A percentile compares a stretch with the other conserved stretches of the same genome.
phyloP scores from a whole-genome alignment of 2,797 vertebrate species.

The Ptychobarbus kaznakovi region DNA sequence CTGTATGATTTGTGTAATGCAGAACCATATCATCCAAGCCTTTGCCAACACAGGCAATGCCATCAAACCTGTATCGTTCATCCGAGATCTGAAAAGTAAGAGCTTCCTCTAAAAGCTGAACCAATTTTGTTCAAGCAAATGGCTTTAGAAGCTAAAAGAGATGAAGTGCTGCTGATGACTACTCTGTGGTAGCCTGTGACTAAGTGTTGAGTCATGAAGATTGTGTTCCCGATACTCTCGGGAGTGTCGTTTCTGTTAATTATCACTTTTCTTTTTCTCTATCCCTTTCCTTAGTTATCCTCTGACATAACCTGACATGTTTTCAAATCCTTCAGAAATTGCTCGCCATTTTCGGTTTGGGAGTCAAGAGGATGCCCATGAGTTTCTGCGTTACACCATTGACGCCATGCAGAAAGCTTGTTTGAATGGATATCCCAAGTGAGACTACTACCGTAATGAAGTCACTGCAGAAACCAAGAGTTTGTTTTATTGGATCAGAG shows the following conservation, averaged over 20 bases:
- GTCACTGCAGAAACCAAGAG: not conserved
- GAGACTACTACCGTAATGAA: constrained; percentile 54
- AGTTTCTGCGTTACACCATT: constrained; percentile 93
- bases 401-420: constrained; percentile 98
- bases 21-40: constrained; percentile 93
- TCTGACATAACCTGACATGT: not conserved
- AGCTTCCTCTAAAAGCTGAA: not conserved
- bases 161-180: constrained; percentile 24
- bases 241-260: not conserved
- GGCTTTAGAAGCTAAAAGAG: not conserved
- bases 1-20: constrained; percentile 98
- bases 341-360: constrained; percentile 92
- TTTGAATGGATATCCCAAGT: constrained; percentile 90
- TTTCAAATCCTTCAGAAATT: constrained; percentile 80
- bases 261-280: constrained; percentile 34
- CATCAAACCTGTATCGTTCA: constrained; percentile 95
- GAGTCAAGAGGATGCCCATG: constrained; percentile 94
- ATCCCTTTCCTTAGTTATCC: not conserved
- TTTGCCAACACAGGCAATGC: constrained; percentile 94
- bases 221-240: not conserved
- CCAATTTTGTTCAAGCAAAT: not conserved
- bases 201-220: constrained; percentile 44
- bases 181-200: constrained; percentile 26
- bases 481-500: not conserved
- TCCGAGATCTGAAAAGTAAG: constrained; percentile 96